Base-by-base conservation (phyloP, 1,140 invertebrate species). In the Cotesia vestalis region DNA sequence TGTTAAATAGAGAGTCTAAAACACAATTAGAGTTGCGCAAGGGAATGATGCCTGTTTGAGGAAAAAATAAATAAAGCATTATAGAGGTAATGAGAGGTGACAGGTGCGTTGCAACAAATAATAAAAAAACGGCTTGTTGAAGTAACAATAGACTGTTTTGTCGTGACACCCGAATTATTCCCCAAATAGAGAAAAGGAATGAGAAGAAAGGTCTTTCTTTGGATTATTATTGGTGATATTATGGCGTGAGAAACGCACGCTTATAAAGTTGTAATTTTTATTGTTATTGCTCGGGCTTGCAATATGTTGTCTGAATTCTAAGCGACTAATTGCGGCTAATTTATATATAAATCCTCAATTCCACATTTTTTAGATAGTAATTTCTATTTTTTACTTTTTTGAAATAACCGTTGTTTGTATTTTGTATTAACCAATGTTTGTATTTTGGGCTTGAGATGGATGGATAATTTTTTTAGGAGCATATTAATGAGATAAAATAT, bases 21-120 rank as follows among this genome's bases (percentile, higher is more conserved):
- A 66, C 17, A 51, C 20, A 66, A 51, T 20, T 53, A 52, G 53
- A 51, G 27, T 51, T 35, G 27, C 27, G 27, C 27, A 27, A 27
- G 27, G 27, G 27, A 27, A 27, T 27, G 27, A 27, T 2, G 27
- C 27, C 27, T 27, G 27, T 27, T 27, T 27, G 27, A 27, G 27
- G 74, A 73, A 81, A 84, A 83, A 84, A 82, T 82, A 73, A 73
- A 62, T 63, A 76, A 66, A 27, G 76, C 64, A 76, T 79, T 83
- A 71, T 60, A 11, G 34, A 61, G 38, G 67, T 62, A 84, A 84
- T 82, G 75, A 82, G 74, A 73, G 74, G 76, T 77, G 78, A 78
- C 82, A 84, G 84, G 83, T 84, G 83, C 81, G 51, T 78, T 76
- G 75, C 69, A 64, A 63, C 46, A 53, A 61, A 66, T 76, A 57